phyloP scores from a whole-genome alignment of 2,113 vertebrate species.

The Prunella himalayana region DNA sequence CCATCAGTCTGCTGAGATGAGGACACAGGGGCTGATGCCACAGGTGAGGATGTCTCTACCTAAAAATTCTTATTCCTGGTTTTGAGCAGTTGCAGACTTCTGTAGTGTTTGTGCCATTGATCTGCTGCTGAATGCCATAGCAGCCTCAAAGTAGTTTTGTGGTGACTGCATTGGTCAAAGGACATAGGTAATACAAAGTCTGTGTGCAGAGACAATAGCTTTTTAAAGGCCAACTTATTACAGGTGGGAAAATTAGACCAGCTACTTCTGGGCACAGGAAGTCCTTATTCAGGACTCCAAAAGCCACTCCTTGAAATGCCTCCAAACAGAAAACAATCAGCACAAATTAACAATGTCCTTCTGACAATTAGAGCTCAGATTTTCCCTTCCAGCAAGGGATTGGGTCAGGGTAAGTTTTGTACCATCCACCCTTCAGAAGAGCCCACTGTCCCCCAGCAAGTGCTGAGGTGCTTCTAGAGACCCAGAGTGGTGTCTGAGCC shows the following conservation, averaged over 20 bases:
- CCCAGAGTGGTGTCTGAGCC: rapidly evolving
- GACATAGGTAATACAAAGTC: neutral
- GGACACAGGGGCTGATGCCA: neutral
- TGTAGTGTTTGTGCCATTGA: neutral
- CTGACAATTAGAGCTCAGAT: neutral
- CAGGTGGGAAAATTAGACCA: neutral
- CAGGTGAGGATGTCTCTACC: neutral
- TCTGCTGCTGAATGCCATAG: neutral
- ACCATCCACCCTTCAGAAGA: neutral
- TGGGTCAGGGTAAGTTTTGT: neutral
- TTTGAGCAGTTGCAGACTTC: neutral
- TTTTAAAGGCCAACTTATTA: neutral
- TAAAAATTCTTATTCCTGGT: neutral
- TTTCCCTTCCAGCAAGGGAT: neutral
- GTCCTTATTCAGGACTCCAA: neutral
- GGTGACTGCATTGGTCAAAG: neutral
- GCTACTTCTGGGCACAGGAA: neutral
- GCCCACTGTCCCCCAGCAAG: rapidly evolving
- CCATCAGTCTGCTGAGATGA: neutral
- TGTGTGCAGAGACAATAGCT: neutral
- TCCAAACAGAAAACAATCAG: neutral
- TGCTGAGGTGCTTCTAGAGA: neutral
- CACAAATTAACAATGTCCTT: neutral
- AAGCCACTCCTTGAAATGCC: neutral
- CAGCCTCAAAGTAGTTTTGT: neutral